Evolutionary conservation across 2,888 invertebrate species (phyloP).

Genomic region (Tetragnatha montana): DNA sequence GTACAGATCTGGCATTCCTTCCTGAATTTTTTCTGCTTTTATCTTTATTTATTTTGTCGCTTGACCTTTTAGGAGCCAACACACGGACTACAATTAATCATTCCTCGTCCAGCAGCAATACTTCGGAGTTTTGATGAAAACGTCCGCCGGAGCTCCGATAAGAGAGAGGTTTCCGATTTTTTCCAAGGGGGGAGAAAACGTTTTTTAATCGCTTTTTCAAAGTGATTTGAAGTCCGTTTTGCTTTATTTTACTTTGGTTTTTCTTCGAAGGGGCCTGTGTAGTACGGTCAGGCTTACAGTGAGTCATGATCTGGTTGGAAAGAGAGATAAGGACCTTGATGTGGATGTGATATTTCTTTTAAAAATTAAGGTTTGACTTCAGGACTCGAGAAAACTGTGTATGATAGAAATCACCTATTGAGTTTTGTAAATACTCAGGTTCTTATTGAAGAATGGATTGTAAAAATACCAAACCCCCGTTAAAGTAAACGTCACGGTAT

Average conservation of each 20-base stretch:
- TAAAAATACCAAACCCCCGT: no score
- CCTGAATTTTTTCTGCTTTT: slow-evolving; percentile 37
- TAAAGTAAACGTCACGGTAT: no score
- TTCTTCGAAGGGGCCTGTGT: neutral
- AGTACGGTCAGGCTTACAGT: neutral
- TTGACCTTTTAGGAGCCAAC: slow-evolving; percentile 64
- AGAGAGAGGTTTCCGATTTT: slow-evolving; percentile 11
- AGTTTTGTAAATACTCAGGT: no score
- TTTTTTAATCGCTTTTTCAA: slow-evolving; percentile 46
- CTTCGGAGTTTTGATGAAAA: slow-evolving; percentile 51
- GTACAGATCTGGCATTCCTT: slow-evolving; percentile 42
- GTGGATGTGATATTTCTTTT: neutral
- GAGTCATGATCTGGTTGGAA: neutral
- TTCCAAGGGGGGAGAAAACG: slow-evolving; percentile 6
- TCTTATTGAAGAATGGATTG: no score
- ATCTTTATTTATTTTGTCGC: slow-evolving; percentile 49
- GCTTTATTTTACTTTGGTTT: neutral
- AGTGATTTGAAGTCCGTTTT: slow-evolving; percentile 9
- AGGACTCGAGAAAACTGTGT: no score
- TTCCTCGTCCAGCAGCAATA: slow-evolving; percentile 47
- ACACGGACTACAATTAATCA: slow-evolving; percentile 67
- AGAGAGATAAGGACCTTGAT: neutral
- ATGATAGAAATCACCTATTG: no score
- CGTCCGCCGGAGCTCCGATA: slow-evolving; percentile 56
- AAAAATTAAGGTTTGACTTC: no score